Conservation (phyloP, 2,888 invertebrate genomes). For the Leptinotarsa juncta region DNA sequence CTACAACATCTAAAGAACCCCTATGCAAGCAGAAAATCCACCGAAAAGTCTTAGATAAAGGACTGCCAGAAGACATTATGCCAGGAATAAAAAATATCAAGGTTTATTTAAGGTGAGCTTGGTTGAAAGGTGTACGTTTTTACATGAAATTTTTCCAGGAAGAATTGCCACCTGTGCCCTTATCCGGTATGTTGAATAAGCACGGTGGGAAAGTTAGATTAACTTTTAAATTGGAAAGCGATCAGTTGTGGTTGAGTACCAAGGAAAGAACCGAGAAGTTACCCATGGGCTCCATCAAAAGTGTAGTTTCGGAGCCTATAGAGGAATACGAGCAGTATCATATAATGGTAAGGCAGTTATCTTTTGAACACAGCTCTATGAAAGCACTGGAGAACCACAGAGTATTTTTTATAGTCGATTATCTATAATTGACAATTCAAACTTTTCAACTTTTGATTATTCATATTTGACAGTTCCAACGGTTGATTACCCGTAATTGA, state of each 20-base stretch:
- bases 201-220: conserved; percentile 89
- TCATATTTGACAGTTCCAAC: too few relatives aligned
- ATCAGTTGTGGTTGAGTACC: conserved; percentile 92
- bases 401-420: too few relatives aligned
- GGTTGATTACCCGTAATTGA: too few relatives aligned
- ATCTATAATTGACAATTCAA: too few relatives aligned
- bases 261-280: conserved; percentile 94
- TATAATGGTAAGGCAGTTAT: conserved; percentile 76
- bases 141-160: conserved; percentile 69
- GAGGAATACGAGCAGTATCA: conserved; percentile 92
- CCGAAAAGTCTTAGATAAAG: conserved; percentile 89
- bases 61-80: conserved; percentile 89
- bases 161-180: conserved; percentile 81
- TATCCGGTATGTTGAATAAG: conserved; percentile 92
- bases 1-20: conserved; percentile 75
- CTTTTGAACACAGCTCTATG: too few relatives aligned
- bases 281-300: conserved; percentile 89
- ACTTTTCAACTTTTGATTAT: too few relatives aligned
- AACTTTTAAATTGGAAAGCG: conserved; percentile 90
- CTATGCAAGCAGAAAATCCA: conserved; percentile 83
- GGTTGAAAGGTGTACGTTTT: conserved; percentile 23
- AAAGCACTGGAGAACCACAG: too few relatives aligned
- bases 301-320: conserved; percentile 84
- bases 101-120: conserved; percentile 64
- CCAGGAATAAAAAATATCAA: conserved; percentile 84